Percentiles rank a stretch among this genome's conserved stretches.
Evolutionary conservation across 2,888 invertebrate genomes (phyloP).

Genomic region (Drosophila ustulata): DNA sequence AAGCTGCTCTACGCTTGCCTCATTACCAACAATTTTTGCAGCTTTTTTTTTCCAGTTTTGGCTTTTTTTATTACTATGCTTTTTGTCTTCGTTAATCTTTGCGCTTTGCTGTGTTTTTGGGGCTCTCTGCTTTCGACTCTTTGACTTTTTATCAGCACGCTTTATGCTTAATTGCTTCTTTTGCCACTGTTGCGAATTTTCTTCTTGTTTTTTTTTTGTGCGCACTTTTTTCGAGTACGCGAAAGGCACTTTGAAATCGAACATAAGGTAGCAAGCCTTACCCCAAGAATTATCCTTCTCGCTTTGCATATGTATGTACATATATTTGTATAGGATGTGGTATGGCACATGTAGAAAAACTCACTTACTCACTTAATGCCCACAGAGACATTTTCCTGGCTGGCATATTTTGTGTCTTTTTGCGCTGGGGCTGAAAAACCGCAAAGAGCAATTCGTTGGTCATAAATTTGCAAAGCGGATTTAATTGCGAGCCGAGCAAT

Average conservation of each 20-base stretch:
- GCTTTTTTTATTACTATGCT: conserved; percentile 6
- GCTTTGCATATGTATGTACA: conserved; percentile 41
- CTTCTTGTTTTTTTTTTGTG: conserved; percentile 15
- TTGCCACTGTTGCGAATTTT: conserved; percentile 44
- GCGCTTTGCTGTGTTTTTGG: conserved; percentile 33
- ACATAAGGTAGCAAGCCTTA: conserved; percentile 48
- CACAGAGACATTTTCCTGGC: conserved; percentile 22
- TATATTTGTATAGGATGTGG: not conserved
- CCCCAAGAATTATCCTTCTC: conserved; percentile 8
- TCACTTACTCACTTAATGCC: conserved; percentile 34
- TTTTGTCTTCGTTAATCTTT: conserved; percentile 42
- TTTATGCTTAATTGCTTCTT: conserved; percentile 71
- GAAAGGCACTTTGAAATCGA: conserved; percentile 55
- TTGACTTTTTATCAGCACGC: conserved; percentile 67
- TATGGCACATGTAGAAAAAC: conserved; percentile 25
- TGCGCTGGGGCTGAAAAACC: conserved; percentile 46
- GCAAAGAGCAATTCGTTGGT: conserved; percentile 74
- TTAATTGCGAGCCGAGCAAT: conserved; percentile 75
- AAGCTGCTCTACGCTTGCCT: conserved; percentile 47
- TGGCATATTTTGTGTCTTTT: conserved; percentile 49
- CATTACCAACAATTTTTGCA: conserved; percentile 40
- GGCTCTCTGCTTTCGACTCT: conserved; percentile 37
- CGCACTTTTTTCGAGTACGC: conserved; percentile 37
- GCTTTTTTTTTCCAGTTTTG: not conserved
- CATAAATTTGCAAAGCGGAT: conserved; percentile 82